Percentiles rank a stretch among this genome's conserved stretches.
Evolutionary conservation across 2,797 vertebrate genomes (phyloP).

Genomic region (Rachycentron canadum): DNA sequence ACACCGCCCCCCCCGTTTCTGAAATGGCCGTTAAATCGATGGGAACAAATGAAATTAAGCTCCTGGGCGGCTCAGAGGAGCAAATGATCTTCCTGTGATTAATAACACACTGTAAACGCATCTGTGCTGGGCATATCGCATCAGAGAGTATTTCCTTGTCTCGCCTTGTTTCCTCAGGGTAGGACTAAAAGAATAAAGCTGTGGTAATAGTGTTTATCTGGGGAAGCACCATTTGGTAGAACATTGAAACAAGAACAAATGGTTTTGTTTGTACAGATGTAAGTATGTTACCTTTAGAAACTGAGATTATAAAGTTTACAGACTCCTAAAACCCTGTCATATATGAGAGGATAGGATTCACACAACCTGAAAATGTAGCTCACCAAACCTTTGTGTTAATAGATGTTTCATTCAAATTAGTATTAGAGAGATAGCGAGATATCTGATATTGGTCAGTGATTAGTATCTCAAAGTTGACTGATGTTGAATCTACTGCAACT

Average conservation of each 20-base stretch:
- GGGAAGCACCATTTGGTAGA: conserved; percentile 54
- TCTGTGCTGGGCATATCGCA: conserved; percentile 72
- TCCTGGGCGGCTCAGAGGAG: conserved; percentile 75
- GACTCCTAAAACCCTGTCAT: conserved; percentile 3
- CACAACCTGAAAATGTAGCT: background rate
- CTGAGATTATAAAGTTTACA: conserved; percentile 32
- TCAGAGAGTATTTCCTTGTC: conserved; percentile 71
- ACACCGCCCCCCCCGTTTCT: conserved; percentile 64
- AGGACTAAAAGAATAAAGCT: conserved; percentile 67
- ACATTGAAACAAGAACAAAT: conserved; percentile 69
- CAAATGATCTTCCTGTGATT: conserved; percentile 83
- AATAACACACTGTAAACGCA: conserved; percentile 81
- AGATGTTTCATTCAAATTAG: background rate
- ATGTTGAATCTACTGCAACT: background rate
- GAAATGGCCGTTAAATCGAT: conserved; percentile 84
- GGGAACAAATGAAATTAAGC: conserved; percentile 86
- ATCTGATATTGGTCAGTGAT: background rate
- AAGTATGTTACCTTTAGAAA: conserved; percentile 48
- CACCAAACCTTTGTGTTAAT: background rate
- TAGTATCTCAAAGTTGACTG: background rate
- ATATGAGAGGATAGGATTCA: background rate
- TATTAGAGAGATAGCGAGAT: background rate
- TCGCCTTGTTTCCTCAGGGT: conserved; percentile 65
- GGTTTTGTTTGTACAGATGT: conserved; percentile 65
- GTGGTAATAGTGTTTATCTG: conserved; percentile 71